A percentile compares a stretch with the other conserved stretches of the same genome.
phyloP scores from a whole-genome alignment of 1,140 invertebrate genomes.

The Pectinophora gossypiella region DNA sequence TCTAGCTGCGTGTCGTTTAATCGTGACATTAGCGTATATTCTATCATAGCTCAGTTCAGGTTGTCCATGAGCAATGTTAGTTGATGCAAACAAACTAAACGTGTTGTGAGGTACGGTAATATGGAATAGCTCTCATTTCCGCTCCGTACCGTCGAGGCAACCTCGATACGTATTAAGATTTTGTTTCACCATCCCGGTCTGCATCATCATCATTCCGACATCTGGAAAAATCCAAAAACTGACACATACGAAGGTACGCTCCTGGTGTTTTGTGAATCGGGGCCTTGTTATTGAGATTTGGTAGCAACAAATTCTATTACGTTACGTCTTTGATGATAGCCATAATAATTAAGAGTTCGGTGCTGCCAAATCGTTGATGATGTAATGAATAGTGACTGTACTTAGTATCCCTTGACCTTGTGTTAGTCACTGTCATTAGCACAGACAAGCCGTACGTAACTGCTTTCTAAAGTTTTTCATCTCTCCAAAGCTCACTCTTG shows the following conservation, averaged over 20 bases:
- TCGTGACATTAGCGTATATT: conserved; percentile 64
- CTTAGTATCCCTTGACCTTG: conserved; percentile 36
- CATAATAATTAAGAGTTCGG: conserved; percentile 40
- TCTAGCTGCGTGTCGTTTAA: conserved; percentile 63
- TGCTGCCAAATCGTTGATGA: conserved; percentile 49
- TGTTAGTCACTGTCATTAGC: conserved; percentile 67
- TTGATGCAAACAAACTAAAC: conserved; percentile 66
- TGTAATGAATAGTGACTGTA: conserved; percentile 49
- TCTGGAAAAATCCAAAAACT: conserved; percentile 87
- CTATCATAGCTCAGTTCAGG: conserved; percentile 40
- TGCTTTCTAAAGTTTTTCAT: conserved; percentile 61
- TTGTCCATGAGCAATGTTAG: conserved; percentile 59
- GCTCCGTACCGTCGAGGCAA: conserved; percentile 86
- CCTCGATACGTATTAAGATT: conserved; percentile 86
- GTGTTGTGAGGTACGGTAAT: conserved; percentile 62
- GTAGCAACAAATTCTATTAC: conserved; percentile 41
- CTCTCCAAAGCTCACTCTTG: conserved; percentile 53
- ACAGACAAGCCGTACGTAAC: conserved; percentile 61
- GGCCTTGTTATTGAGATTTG: conserved; percentile 33
- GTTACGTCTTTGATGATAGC: too few species aligned
- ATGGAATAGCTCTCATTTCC: conserved; percentile 40
- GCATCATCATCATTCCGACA: conserved; percentile 96
- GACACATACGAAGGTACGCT: conserved; percentile 72
- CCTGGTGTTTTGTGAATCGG: conserved; percentile 25
- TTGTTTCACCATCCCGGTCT: conserved; percentile 93